A percentile compares a stretch with the other conserved stretches of the same genome.
Evolutionary conservation across 2,797 vertebrate species (phyloP).

Genomic region (Gobionotothen gibberifrons): DNA sequence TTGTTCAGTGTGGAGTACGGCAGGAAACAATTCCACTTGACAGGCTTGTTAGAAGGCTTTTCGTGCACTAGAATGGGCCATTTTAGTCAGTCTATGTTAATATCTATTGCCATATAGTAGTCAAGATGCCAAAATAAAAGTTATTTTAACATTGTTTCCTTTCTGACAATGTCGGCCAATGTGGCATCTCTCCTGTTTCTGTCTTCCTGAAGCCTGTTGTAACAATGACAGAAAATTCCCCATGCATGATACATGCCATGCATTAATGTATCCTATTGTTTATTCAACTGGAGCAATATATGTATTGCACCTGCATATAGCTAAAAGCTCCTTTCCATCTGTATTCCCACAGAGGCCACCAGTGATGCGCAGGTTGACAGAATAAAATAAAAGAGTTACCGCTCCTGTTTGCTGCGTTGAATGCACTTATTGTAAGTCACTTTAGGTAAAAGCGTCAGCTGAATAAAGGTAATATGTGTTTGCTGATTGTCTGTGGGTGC

Average conservation of each 20-base stretch:
- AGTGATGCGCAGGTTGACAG: background rate
- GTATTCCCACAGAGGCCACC: background rate
- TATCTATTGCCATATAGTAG: background rate
- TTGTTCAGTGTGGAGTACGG: slow-evolving; percentile 32
- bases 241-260: background rate
- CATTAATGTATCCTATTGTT: background rate
- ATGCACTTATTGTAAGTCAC: background rate
- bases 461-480: background rate
- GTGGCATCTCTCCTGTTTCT: background rate
- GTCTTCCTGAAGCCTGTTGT: background rate
- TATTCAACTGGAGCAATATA: background rate
- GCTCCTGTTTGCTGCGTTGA: background rate
- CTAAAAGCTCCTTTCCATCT: background rate
- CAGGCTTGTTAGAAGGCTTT: slow-evolving; percentile 50
- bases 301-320: background rate
- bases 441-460: background rate
- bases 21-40: slow-evolving; percentile 51
- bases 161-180: background rate
- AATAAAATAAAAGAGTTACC: background rate
- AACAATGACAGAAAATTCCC: background rate
- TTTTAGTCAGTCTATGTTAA: slow-evolving; percentile 27
- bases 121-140: slow-evolving; percentile 17
- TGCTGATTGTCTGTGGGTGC: too few relatives aligned
- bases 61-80: slow-evolving; percentile 35
- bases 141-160: background rate